phyloP scores from a whole-genome alignment of 2,797 vertebrate species.

The Leptoclinus maculatus region DNA sequence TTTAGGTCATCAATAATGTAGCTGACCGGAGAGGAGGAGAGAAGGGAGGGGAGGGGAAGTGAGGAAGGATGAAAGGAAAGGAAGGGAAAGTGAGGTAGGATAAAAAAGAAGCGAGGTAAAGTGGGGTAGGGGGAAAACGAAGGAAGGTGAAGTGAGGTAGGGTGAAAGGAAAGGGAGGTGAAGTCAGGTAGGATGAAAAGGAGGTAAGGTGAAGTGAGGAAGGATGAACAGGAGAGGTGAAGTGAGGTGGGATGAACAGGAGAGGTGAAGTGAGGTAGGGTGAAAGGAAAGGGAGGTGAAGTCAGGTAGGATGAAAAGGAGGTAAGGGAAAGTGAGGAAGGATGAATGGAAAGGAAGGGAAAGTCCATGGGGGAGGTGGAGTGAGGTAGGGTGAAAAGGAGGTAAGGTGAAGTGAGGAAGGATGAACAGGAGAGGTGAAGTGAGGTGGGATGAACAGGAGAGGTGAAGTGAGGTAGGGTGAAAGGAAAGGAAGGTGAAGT shows the following conservation, averaged over 20 bases:
- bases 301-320: no score
- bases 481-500: not conserved
- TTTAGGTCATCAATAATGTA: constrained; percentile 38
- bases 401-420: no score
- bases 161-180: no score
- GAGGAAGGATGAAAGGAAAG: not conserved
- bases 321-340: no score
- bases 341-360: no score
- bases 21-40: not conserved
- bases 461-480: not conserved
- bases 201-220: not conserved
- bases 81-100: not conserved
- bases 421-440: not conserved
- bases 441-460: not conserved
- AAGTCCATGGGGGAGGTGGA: no score
- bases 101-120: no score
- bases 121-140: no score
- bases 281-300: not conserved
- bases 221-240: not conserved
- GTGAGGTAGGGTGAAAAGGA: no score
- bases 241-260: not conserved
- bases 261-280: not conserved
- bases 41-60: not conserved
- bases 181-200: not conserved
- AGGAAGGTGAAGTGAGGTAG: no score